Evolutionary conservation across 2,888 invertebrate species (phyloP), one percentile per base, ranked within the genome.

Genomic region (Caenorhabditis zanzibari): DNA sequence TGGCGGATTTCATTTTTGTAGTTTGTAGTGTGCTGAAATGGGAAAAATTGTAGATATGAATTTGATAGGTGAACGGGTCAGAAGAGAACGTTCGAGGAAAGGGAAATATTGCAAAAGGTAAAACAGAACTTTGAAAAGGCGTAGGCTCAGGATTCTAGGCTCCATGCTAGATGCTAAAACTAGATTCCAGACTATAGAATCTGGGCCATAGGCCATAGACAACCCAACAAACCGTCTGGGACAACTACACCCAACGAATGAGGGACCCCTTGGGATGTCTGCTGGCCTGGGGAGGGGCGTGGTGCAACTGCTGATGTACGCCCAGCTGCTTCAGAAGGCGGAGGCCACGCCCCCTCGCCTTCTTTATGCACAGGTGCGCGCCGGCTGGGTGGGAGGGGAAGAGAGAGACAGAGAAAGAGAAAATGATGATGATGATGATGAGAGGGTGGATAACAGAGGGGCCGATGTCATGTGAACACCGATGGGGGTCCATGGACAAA

Each of bases 401-500:
- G 54, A 44, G 56, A 32, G 61, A 54, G 28, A n/a, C n/a, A 2
- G 7, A 24, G 38, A 54, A 28, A 56, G 28, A n/a, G 32, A 44
- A 19, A 22, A 58, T 32, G 19, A 49, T 16, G 64, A 41, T 24
- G 32, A 58, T 32, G 19, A 49, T 16, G 64, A 41, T 24, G 54
- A 38, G 28, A 41, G 72, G 56, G 26, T 28, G 26, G 41, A 52
- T 26, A n/a, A 24, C 35, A 38, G 54, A 14, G 14, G 26, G 12
- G 63, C 59, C 89, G 90, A 90, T 89, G 89, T 89, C 89, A 89
- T 89, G 89, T 87, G 88, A 88, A 84, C 85, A 89, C 89, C n/a
- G n/a, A n/a, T n/a, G n/a, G 89, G 88, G 88, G 89, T 85, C 85
- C 86, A 86, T 89, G 88, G 86, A 89, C 90, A 90, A 90, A 90